A percentile compares a stretch with the other conserved stretches of the same genome.
Evolutionary conservation across 2,113 vertebrate genomes (phyloP).

Genomic region (Thunnus maccoyii): DNA sequence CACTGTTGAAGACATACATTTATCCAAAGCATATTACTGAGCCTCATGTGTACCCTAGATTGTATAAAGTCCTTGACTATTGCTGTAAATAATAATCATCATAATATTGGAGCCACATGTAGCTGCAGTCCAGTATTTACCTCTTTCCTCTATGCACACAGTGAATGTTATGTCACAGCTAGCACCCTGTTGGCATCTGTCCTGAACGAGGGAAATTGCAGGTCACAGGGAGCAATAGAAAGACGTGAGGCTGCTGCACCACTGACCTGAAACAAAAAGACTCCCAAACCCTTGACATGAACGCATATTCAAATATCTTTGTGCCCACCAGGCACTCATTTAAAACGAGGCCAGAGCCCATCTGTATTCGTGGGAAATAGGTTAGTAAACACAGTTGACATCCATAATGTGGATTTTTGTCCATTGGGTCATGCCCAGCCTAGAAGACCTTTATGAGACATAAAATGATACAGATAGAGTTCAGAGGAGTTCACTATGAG

Average conservation of each 20-base stretch:
- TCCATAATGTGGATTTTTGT: slow-evolving; percentile 10
- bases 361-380: slow-evolving; percentile 35
- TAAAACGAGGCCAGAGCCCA: slow-evolving; percentile 13
- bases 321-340: slow-evolving; percentile 46
- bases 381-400: slow-evolving; percentile 5
- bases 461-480: background rate
- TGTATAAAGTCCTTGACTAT: slow-evolving; percentile 12
- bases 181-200: slow-evolving; percentile 7
- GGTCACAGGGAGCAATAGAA: slow-evolving; percentile 17
- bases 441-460: too few relatives aligned
- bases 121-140: slow-evolving; percentile 26
- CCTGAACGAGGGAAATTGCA: slow-evolving; percentile 31
- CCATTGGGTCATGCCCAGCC: background rate
- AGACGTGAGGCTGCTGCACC: background rate
- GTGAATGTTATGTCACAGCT: slow-evolving; percentile 40
- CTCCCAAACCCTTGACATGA: slow-evolving; percentile 14
- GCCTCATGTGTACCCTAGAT: slow-evolving; percentile 3
- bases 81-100: slow-evolving; percentile 37
- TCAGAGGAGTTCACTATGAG: background rate
- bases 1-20: background rate
- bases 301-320: slow-evolving; percentile 27
- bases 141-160: slow-evolving; percentile 35
- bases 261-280: slow-evolving; percentile 44
- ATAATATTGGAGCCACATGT: slow-evolving; percentile 11
- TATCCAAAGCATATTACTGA: background rate